phyloP scores from a whole-genome alignment of 2,113 vertebrate species.

The Apodemus sylvaticus region DNA sequence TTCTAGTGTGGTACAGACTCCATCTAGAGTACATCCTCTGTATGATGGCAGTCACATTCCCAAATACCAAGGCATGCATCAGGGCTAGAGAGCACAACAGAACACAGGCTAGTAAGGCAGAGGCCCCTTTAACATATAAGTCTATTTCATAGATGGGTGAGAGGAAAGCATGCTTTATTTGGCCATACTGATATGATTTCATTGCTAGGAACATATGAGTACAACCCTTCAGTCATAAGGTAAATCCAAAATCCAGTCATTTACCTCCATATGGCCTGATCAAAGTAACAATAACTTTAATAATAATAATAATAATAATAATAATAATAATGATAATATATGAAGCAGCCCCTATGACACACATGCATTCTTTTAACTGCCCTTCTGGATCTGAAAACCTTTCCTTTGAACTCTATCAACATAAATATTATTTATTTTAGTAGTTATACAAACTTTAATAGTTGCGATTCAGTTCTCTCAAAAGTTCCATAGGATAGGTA shows the following conservation, averaged over 20 bases:
- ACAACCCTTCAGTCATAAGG: not conserved
- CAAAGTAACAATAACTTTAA: not conserved
- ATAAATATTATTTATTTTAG: not conserved
- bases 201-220: not conserved
- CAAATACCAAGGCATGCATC: conserved; percentile 99
- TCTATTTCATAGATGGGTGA: not conserved
- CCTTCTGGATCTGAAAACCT: not conserved
- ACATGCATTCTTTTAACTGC: not conserved
- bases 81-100: conserved; percentile 87
- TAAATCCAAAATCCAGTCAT: not conserved
- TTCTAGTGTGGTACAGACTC: conserved; percentile 98
- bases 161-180: not conserved
- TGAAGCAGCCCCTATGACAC: not conserved
- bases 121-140: not conserved
- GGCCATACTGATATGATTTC: not conserved
- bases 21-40: conserved; percentile 99
- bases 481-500: not conserved
- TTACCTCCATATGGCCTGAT: not conserved
- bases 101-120: accelerated
- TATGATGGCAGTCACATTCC: conserved; percentile 98
- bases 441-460: not conserved
- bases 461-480: not conserved
- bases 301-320: not conserved
- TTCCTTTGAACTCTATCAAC: not conserved
- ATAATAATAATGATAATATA: not conserved